Evolutionary conservation across 2,113 vertebrate genomes (phyloP).

Genomic region (Xenus cinereus): DNA sequence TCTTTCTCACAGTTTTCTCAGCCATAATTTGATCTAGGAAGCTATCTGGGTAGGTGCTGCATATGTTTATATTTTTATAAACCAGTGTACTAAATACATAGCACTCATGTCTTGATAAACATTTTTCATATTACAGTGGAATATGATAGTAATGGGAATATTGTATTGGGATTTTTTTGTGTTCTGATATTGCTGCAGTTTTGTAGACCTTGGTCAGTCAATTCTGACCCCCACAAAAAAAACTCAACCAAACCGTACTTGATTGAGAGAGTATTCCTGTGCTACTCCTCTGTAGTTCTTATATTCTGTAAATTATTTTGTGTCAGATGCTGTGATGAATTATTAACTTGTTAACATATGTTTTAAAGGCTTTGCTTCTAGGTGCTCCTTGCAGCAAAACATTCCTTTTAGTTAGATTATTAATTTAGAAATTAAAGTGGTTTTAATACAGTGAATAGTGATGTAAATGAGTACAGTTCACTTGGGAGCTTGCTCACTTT

Average conservation of each 20-base stretch:
- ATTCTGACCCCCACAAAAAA: not conserved
- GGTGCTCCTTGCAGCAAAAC: not conserved
- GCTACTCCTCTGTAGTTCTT: not conserved
- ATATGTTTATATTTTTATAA: not conserved
- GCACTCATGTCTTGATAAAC: not conserved
- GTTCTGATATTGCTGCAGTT: not conserved
- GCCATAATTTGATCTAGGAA: not conserved
- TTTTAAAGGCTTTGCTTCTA: not conserved
- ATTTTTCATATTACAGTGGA: not conserved
- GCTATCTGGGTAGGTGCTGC: not conserved
- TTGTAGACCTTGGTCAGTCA: not conserved
- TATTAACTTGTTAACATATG: not conserved
- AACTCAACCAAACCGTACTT: not conserved
- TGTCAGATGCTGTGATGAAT: not conserved
- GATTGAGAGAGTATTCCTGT: not conserved
- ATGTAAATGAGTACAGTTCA: not conserved
- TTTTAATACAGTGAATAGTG: not conserved
- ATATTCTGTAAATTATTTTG: not conserved
- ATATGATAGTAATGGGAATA: not conserved
- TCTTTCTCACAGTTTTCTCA: not conserved
- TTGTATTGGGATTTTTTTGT: not conserved
- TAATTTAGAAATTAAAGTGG: slow-evolving; percentile 25
- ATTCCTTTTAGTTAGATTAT: not conserved
- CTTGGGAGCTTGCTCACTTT: slow-evolving; percentile 40
- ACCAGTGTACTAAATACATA: not conserved